These are phyloP conservation scores for Adrianichthys oophorus DNA, from an alignment of 2,797 vertebrate species.

Conservation along the genomic window DNA sequence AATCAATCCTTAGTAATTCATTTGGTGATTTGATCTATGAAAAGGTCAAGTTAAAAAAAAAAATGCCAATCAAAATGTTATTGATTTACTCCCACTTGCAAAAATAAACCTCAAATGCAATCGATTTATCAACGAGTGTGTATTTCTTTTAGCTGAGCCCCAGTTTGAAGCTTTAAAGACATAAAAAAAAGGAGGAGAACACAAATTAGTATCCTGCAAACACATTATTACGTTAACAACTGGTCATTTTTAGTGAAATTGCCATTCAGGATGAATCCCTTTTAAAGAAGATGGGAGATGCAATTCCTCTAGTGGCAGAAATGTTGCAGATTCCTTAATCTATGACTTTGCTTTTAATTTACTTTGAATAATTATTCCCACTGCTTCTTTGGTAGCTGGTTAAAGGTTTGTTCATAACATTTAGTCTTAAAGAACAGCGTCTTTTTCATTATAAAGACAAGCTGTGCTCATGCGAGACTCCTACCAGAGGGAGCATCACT, in stretches of 20 bases:
- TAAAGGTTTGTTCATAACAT: neutral
- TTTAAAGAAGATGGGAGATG: neutral
- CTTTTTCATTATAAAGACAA: neutral
- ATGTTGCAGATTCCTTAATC: neutral
- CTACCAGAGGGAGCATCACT: neutral
- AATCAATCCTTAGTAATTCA: too few species aligned
- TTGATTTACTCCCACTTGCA: too few species aligned
- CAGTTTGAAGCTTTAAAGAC: too few species aligned
- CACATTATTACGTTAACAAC: neutral
- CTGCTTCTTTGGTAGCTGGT: neutral
- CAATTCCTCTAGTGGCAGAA: neutral
- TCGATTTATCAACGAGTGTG: too few species aligned
- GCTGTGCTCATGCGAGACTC: neutral
- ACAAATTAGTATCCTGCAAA: neutral
- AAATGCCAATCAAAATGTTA: too few species aligned
- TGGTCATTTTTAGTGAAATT: neutral
- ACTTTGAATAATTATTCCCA: neutral
- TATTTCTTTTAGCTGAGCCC: too few species aligned
- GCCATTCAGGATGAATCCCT: neutral
- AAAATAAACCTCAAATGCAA: too few species aligned
- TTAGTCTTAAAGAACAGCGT: neutral
- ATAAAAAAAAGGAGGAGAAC: neutral
- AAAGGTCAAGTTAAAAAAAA: too few species aligned
- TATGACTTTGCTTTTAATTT: neutral
- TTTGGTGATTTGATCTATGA: too few species aligned